These are phyloP conservation scores for Gymnocheta viridis DNA, from an alignment of 2,888 invertebrate species.

Conservation along the genomic window DNA sequence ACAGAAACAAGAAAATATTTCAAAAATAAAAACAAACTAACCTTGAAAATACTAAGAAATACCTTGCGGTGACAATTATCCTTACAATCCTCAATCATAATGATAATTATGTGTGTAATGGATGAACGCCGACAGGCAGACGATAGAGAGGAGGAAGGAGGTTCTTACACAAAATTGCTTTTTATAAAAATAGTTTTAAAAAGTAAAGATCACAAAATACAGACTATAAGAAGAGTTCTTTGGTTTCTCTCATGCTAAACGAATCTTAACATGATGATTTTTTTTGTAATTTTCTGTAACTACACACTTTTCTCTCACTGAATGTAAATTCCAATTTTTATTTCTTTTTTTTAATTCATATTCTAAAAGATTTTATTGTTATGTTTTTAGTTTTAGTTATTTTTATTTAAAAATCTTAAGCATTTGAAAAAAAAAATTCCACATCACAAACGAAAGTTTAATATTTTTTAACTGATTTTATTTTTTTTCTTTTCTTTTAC, in stretches of 20 bases:
- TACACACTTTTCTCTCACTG: not conserved
- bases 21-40: conserved; percentile 67
- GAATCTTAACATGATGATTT: not conserved
- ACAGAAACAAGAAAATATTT: not conserved
- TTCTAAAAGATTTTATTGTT: not conserved
- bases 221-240: not conserved
- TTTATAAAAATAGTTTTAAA: not conserved
- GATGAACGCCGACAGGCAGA: not conserved
- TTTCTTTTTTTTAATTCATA: not conserved
- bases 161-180: not conserved
- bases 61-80: conserved; percentile 76
- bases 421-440: not conserved
- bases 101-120: conserved; percentile 13
- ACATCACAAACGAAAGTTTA: conserved; percentile 52
- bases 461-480: too few relatives aligned
- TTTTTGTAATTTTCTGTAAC: not conserved
- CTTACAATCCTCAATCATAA: conserved; percentile 72
- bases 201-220: not conserved
- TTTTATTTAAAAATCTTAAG: not conserved
- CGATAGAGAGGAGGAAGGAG: not conserved
- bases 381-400: not conserved
- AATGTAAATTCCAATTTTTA: not conserved
- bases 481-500: conserved; percentile 30
- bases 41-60: conserved; percentile 77
- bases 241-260: not conserved